phyloP scores from a whole-genome alignment of 2,888 invertebrate species.

The Caenorhabditis sp. region DNA sequence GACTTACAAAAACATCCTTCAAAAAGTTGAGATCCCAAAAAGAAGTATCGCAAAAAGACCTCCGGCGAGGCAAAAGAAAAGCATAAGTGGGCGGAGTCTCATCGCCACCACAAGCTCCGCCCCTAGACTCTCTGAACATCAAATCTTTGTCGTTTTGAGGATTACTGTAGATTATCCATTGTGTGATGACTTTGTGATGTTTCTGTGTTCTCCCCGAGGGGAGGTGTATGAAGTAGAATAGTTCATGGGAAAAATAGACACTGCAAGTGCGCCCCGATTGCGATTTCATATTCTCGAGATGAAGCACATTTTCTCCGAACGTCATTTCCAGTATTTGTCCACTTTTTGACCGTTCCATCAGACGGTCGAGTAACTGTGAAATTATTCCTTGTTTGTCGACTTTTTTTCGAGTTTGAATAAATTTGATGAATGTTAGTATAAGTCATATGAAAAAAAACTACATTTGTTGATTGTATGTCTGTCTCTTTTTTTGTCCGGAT shows the following conservation, averaged over 20 bases:
- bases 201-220: too few species aligned
- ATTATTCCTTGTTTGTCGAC: conserved; percentile 13
- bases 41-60: conserved; percentile 34
- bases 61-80: conserved; percentile 26
- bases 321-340: not conserved
- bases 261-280: too few species aligned
- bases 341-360: conserved; percentile 20
- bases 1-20: conserved; percentile 1
- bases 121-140: not conserved
- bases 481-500: not conserved
- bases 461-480: not conserved
- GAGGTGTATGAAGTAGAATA: not conserved
- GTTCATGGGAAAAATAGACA: not conserved
- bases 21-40: not conserved
- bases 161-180: conserved; percentile 35
- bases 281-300: too few species aligned
- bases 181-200: not conserved
- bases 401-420: conserved; percentile 24
- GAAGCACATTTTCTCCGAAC: too few species aligned
- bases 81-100: conserved; percentile 44
- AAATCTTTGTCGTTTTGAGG: conserved; percentile 4
- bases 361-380: conserved; percentile 19
- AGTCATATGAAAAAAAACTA: not conserved
- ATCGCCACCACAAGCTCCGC: conserved; percentile 22
- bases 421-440: conserved; percentile 40